Percentiles rank a stretch among this genome's conserved stretches.
Conservation (phyloP, 2,797 vertebrate species). For the Crypturellus tataupa region DNA sequence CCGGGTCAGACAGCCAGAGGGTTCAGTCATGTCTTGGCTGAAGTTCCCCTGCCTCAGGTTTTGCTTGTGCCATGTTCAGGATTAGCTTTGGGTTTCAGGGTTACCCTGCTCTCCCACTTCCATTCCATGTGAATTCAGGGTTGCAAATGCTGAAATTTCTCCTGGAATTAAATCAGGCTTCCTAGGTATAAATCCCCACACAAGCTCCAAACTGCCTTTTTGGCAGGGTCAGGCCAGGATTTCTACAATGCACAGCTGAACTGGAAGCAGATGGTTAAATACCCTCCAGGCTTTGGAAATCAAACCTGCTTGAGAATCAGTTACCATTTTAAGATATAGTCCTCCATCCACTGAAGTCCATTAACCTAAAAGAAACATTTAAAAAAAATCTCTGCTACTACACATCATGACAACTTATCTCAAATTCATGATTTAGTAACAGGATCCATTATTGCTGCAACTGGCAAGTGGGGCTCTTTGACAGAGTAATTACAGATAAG, state of each 20-base stretch:
- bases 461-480: constrained; percentile 17
- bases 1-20: background rate
- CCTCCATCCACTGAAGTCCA: background rate
- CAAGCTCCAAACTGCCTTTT: background rate
- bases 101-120: no score
- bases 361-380: background rate
- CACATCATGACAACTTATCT: background rate
- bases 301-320: background rate
- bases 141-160: background rate
- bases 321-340: constrained; percentile 7
- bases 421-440: background rate
- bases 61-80: background rate
- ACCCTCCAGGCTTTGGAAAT: constrained; percentile 33
- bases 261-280: constrained; percentile 59
- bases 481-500: constrained; percentile 35
- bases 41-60: background rate
- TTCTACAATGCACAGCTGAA: constrained; percentile 40
- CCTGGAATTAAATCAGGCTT: background rate
- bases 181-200: background rate
- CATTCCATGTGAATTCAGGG: background rate
- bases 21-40: background rate
- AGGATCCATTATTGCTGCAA: constrained; percentile 27
- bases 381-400: constrained; percentile 10
- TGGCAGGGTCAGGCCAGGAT: constrained; percentile 45
- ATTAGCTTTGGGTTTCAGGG: background rate